Conservation (phyloP, 64 coral and sea anemone genomes). For the Actinia equina region DNA sequence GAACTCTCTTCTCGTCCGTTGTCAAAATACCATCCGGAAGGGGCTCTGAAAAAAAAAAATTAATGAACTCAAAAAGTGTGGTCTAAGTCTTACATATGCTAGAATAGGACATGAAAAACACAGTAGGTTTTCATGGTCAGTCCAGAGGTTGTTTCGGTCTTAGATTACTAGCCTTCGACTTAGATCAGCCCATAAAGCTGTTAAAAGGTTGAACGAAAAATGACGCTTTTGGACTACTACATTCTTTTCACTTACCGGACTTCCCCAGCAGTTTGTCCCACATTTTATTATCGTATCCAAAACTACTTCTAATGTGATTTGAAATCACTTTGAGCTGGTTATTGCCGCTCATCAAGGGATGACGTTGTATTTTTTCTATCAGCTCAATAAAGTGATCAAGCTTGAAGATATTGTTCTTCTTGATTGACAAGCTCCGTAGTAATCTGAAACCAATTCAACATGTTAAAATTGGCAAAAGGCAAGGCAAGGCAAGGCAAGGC, state of each 20-base stretch:
- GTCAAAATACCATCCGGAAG: conserved; percentile 22
- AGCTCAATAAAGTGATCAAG: conserved; percentile 50
- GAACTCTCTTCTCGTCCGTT: conserved; percentile 42
- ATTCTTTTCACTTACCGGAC: conserved; percentile 1
- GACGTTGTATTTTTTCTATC: conserved; percentile 38
- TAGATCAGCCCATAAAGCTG: too few relatives aligned
- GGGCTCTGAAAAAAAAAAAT: neutral
- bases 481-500: too few relatives aligned
- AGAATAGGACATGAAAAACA: neutral
- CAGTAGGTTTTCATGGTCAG: too few relatives aligned
- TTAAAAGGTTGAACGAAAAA: too few relatives aligned
- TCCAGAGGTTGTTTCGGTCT: neutral
- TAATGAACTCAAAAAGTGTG: neutral
- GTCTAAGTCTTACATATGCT: neutral
- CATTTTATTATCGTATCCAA: conserved; percentile 21
- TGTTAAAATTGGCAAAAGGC: too few relatives aligned
- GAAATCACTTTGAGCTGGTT: conserved; percentile 17
- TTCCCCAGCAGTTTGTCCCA: conserved; percentile 29
- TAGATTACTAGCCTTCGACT: too few relatives aligned
- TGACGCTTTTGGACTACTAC: too few relatives aligned
- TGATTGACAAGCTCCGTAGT: neutral
- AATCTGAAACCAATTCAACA: neutral
- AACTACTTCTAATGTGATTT: conserved; percentile 41
- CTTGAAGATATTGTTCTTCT: conserved; percentile 19
- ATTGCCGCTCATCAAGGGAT: neutral